A percentile compares a stretch with the other conserved stretches of the same genome.
These are phyloP conservation scores for Pristiophorus japonicus DNA, from an alignment of 2,113 vertebrate species.

Conservation along the genomic window DNA sequence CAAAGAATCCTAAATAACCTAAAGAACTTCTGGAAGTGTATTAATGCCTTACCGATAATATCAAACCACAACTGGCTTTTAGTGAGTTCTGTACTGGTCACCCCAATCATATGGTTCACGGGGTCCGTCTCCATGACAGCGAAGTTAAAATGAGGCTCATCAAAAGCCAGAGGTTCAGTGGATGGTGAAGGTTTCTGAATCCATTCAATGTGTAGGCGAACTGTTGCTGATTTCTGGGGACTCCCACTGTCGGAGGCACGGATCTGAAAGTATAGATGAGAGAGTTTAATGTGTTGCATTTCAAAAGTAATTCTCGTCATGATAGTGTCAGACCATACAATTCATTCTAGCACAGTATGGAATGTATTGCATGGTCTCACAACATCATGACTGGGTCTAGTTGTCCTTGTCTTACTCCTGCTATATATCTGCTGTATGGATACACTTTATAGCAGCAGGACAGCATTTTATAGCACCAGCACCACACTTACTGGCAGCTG, in stretches of 20 bases:
- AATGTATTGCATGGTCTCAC: background rate
- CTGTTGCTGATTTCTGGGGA: slow-evolving; percentile 63
- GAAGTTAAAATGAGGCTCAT: slow-evolving; percentile 79
- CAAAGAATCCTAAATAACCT: background rate
- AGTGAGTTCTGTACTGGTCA: slow-evolving; percentile 74
- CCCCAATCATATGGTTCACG: slow-evolving; percentile 87
- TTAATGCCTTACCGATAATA: slow-evolving; percentile 73
- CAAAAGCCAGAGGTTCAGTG: slow-evolving; percentile 66
- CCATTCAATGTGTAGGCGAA: slow-evolving; percentile 87
- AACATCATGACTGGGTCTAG: no score
- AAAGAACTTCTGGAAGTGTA: background rate
- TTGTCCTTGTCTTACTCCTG: background rate
- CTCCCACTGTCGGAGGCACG: slow-evolving; percentile 77
- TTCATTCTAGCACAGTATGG: background rate
- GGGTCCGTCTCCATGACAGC: slow-evolving; percentile 89
- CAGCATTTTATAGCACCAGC: background rate
- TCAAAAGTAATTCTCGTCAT: background rate
- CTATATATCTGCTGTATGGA: background rate
- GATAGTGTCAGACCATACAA: background rate
- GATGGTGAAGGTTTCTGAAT: slow-evolving; percentile 60
- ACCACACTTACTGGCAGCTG: background rate
- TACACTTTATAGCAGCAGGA: background rate
- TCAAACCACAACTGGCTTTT: slow-evolving; percentile 75
- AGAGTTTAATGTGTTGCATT: background rate
- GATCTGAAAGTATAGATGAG: slow-evolving; percentile 56